phyloP scores from a whole-genome alignment of 2,888 invertebrate genomes.

The Ommatoiulus sabulosus region DNA sequence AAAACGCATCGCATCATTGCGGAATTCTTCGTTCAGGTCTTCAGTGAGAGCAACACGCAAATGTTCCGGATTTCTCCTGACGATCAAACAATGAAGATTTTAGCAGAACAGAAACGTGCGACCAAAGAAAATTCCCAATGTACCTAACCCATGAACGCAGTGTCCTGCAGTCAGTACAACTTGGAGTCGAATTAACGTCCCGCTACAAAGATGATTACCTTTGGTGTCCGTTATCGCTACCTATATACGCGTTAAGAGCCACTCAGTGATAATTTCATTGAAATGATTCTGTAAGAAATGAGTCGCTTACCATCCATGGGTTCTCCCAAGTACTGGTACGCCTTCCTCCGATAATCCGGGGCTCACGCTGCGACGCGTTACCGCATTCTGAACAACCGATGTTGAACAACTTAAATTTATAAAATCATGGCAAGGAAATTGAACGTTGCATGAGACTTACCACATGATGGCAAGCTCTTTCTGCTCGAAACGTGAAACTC shows the following conservation, averaged over 20 bases:
- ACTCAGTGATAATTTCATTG: background rate
- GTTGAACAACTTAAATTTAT: no score
- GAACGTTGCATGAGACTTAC: background rate
- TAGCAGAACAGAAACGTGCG: background rate
- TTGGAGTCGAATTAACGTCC: background rate
- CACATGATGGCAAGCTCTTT: background rate
- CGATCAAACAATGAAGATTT: background rate
- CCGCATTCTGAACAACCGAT: constrained; percentile 47
- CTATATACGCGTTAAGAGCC: background rate
- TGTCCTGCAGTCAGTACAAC: constrained; percentile 53
- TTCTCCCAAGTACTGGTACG: constrained; percentile 49
- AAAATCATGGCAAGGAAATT: background rate
- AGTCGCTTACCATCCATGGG: constrained; percentile 53
- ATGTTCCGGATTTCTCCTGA: background rate
- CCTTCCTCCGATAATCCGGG: constrained; percentile 52
- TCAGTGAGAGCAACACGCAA: background rate
- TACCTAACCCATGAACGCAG: constrained; percentile 37
- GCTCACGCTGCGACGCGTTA: background rate
- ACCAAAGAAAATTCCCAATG: background rate
- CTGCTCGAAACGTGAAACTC: constrained; percentile 1
- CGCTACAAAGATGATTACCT: constrained; percentile 51
- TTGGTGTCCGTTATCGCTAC: constrained; percentile 45
- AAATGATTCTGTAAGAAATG: background rate
- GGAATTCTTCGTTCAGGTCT: background rate
- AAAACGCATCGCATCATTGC: background rate